Evolutionary conservation across 1,140 invertebrate genomes (phyloP).

Genomic region (Drosophila arizonae): DNA sequence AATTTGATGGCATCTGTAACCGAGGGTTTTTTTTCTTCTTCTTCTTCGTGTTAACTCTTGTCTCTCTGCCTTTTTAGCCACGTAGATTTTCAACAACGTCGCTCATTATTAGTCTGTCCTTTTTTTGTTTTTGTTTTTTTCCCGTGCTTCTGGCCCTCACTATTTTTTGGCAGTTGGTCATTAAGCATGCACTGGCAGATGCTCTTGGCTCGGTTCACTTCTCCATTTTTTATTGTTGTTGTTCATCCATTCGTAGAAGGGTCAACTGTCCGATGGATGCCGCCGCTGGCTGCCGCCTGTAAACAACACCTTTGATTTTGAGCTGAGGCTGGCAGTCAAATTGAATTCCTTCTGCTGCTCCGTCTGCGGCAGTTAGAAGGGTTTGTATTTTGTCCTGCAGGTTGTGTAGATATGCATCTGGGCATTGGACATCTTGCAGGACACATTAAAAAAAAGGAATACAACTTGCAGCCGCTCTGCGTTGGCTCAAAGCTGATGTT

Average conservation of each 20-base stretch:
- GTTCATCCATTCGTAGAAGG: constrained; percentile 57
- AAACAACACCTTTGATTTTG: constrained; percentile 74
- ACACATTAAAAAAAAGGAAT: constrained; percentile 37
- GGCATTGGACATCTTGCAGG: constrained; percentile 29
- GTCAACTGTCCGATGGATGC: constrained; percentile 52
- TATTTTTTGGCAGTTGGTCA: constrained; percentile 75
- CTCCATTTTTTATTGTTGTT: constrained; percentile 27
- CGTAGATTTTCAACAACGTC: constrained; percentile 62
- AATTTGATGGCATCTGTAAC: constrained; percentile 73
- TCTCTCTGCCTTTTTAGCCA: constrained; percentile 41
- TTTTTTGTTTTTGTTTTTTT: constrained; percentile 15
- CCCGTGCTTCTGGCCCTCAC: constrained; percentile 45
- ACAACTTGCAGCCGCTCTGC: constrained; percentile 54
- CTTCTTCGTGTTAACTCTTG: constrained; percentile 27
- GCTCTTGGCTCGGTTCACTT: constrained; percentile 37
- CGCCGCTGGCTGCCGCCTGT: constrained; percentile 43
- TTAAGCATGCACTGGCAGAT: constrained; percentile 77
- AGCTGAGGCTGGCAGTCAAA: constrained; percentile 43
- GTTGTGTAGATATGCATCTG: constrained; percentile 30
- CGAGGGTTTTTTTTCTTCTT: constrained; percentile 50
- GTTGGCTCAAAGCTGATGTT: constrained; percentile 48
- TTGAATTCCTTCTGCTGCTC: constrained; percentile 40
- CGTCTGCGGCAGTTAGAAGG: constrained; percentile 60
- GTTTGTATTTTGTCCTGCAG: constrained; percentile 43
- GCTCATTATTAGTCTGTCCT: constrained; percentile 63